Percentiles rank a stretch among this genome's conserved stretches.
These are phyloP conservation scores for Cliona cf. orientalis DNA, from an alignment of 37 sponge, comb jelly and placozoan genomes.

Conservation along the genomic window DNA sequence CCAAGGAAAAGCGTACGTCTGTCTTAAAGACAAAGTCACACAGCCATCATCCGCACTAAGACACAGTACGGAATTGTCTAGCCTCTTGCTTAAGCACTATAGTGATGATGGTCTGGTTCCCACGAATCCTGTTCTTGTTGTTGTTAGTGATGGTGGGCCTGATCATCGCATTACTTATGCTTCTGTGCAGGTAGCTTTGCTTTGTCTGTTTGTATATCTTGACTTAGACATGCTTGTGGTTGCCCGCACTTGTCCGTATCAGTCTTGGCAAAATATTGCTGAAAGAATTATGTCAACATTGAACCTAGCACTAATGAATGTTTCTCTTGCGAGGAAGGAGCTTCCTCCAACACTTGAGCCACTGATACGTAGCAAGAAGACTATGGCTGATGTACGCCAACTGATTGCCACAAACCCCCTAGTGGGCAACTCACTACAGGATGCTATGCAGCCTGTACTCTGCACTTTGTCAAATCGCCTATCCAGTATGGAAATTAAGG, in stretches of 20 bases:
- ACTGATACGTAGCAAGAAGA: background rate
- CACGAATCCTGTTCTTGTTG: conserved; percentile 1
- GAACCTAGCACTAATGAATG: conserved; percentile 5
- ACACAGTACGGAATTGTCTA: background rate
- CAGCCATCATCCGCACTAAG: background rate
- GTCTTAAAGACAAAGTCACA: background rate
- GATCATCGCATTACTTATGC: conserved; percentile 7
- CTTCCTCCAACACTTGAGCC: background rate
- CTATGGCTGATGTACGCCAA: conserved; percentile 8
- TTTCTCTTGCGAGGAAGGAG: conserved; percentile 1
- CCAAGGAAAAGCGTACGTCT: background rate
- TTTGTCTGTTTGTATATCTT: background rate
- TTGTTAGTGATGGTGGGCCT: conserved; percentile 18
- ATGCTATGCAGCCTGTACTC: conserved; percentile 1
- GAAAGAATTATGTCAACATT: conserved; percentile 7
- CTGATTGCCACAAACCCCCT: background rate
- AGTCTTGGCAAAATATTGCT: conserved; percentile 10
- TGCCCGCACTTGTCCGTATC: conserved; percentile 4
- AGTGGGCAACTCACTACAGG: background rate
- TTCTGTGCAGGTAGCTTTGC: conserved; percentile 4
- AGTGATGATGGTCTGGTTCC: background rate
- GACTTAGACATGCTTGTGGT: conserved; percentile 16
- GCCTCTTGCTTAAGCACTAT: background rate
- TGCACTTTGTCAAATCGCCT: background rate
- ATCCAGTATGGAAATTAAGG: conserved; percentile 2